Base-by-base conservation (phyloP, 2,113 vertebrate genomes). In the Sebastes schlegelii region DNA sequence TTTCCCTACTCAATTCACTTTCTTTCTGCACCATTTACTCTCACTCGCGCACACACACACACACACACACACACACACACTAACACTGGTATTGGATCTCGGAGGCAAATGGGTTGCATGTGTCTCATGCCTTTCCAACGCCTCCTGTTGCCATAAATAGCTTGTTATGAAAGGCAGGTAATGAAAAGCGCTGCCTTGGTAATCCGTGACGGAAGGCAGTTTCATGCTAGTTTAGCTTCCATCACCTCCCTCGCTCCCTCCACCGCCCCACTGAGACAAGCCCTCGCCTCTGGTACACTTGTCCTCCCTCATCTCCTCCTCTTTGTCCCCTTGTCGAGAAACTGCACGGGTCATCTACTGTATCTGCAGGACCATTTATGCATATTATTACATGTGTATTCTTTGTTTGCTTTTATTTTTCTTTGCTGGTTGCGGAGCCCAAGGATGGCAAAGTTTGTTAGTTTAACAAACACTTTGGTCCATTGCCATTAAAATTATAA, bases 131-230 rank as follows among this genome's bases (percentile, higher is more conserved):
- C 77, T 84, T 78, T 75, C 80, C 75, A 63, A 83, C 90, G 88
- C 83, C 82, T 90, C 85, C 84, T 79, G 80, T 87, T 82, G 83
- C 88, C 87, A 89, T 94, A 93, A 94, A 95, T 95, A 93, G 91
- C 86, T 86, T 86, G 81, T 89, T 91, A 88, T 94, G 91, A 94
- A 94, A 94, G 83, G 88, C 90, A 89, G 91, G 92, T 92, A 93
- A 94, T 90, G 94, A 93, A 91, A 92, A 87, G 74, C 69, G 5
- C 68, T 90, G 77, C 45, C 77, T 88, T 86, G 92, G 88, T 83
- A 77, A 82, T 81, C 94, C 43, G 4, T 67, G 88, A 90, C 85
- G 51, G 64, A 91, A 91, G 93, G 86, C 84, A 87, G 55, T 93
- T 95, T 92, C 93, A 88, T 67, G 89, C 86, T 83, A 82, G 72